Evolutionary conservation across 2,888 invertebrate genomes (phyloP).

Genomic region (Arctia plantaginis): DNA sequence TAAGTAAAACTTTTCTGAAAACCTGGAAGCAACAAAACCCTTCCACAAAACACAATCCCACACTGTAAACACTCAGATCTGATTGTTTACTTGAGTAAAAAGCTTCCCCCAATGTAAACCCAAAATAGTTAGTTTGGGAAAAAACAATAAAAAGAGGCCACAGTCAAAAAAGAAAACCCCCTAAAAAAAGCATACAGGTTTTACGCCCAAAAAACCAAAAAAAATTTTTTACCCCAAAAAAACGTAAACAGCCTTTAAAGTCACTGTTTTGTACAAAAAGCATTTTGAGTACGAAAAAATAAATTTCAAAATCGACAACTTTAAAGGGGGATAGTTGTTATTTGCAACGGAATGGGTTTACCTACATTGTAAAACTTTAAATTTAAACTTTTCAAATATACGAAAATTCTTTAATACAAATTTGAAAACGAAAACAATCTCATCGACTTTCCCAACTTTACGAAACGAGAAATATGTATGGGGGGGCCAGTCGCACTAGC

Average conservation of each 20-base stretch:
- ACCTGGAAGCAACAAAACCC: slow-evolving; percentile 69
- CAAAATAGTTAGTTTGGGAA: slow-evolving; percentile 30
- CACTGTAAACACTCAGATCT: background rate
- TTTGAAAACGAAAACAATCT: slow-evolving; percentile 71
- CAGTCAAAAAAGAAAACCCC: slow-evolving; percentile 47
- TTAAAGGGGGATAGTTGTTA: slow-evolving; percentile 40
- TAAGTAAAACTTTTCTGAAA: slow-evolving; percentile 70
- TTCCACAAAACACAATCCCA: slow-evolving; percentile 4
- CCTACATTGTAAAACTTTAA: slow-evolving; percentile 41
- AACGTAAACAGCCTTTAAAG: slow-evolving; percentile 23
- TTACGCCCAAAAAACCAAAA: slow-evolving; percentile 21
- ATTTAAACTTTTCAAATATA: slow-evolving; percentile 30
- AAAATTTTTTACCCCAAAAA: slow-evolving; percentile 17
- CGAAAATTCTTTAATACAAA: slow-evolving; percentile 50
- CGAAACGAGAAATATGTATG: slow-evolving; percentile 81
- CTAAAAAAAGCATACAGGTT: slow-evolving; percentile 43
- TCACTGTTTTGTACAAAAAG: slow-evolving; percentile 52
- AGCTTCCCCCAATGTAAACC: background rate
- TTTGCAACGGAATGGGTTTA: slow-evolving; percentile 46
- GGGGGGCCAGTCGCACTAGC: slow-evolving; percentile 74
- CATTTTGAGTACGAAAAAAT: slow-evolving; percentile 64
- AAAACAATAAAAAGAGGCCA: slow-evolving; percentile 39
- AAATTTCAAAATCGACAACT: slow-evolving; percentile 55
- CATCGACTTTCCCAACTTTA: slow-evolving; percentile 83
- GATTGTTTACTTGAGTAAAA: background rate